Evolutionary conservation across 2,888 invertebrate species (phyloP).

Genomic region (Endomychus coccineus): DNA sequence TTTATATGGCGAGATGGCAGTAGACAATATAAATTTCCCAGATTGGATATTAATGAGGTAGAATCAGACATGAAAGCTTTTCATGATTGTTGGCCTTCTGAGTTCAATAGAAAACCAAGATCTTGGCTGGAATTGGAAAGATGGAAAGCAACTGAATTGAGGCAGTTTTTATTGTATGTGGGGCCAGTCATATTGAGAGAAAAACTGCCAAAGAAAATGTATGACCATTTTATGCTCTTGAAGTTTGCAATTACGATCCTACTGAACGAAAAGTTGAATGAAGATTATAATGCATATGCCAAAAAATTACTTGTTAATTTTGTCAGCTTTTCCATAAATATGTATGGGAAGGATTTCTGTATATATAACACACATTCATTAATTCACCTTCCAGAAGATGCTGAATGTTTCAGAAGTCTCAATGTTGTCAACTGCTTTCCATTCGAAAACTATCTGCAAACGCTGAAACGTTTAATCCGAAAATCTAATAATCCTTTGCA

Average conservation of each 20-base stretch:
- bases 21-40: too few species aligned
- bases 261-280: conserved; percentile 1
- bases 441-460: conserved; percentile 4
- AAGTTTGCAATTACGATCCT: conserved; percentile 1
- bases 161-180: too few species aligned
- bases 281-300: too few species aligned
- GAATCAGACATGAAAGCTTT: too few species aligned
- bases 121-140: too few species aligned
- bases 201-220: conserved; percentile 1
- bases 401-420: not conserved
- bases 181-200: too few species aligned
- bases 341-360: conserved; percentile 1
- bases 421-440: conserved; percentile 1
- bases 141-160: too few species aligned
- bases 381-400: conserved; percentile 3
- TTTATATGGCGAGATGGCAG: too few species aligned
- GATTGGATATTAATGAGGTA: too few species aligned
- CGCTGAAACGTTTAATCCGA: conserved; percentile 1
- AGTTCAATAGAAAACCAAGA: too few species aligned
- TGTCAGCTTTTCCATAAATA: not conserved
- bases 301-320: too few species aligned
- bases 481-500: conserved; percentile 3
- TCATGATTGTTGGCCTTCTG: too few species aligned
- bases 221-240: conserved; percentile 1
- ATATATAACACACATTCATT: not conserved